Base-by-base conservation (phyloP, 2,113 vertebrate species). In the Ginglymostoma cirratum region DNA sequence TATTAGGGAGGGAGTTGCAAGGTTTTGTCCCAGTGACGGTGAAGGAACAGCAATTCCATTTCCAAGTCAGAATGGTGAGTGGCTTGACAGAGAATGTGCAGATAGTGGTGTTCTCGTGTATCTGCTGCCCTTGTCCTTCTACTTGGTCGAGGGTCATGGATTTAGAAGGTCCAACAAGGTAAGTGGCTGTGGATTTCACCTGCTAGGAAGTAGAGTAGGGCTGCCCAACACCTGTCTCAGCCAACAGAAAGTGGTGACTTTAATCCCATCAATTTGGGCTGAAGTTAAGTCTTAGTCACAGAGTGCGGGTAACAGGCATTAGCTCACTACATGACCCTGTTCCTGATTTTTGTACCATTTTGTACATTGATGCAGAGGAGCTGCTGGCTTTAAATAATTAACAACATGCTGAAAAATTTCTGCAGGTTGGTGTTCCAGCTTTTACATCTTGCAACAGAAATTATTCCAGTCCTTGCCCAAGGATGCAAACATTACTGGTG, bases 351-450 rank as follows among this genome's bases (percentile, higher is more conserved):
- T 38, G n/a, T 93, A 93, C 19, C n/a, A 66, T 76, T 76, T 92
- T 66, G 89, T 66, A 66, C 38, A n/a, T 38, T 66, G 89, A 92
- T 66, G 27, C 30, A 65, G 55, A 34, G 30, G 17, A 65, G n/a
- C 89, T 93, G 89, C 89, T 66, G 61, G 61, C 89, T 93, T 93
- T n/a, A 67, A 66, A 93, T 61, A 12, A n/a, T 93, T 93, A 93
- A 67, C 55, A 52, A 89, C 66, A 38, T 93, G 34, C 89, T 66
- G 61, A 38, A 61, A 93, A 23, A 66, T 93, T n/a, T 93, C 89
- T 93, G 89, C 61, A 66, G 34, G 89, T 34, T 17, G 19, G 34
- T 92, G 55, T 66, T 92, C 89, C 89, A 66, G 61, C 89, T 61
- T 92, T 92, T 92, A 55, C 55, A 66, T 67, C 89, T 61, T 93